Base-by-base conservation (phyloP, 2,113 vertebrate genomes). In the Psephotus haematonotus region DNA sequence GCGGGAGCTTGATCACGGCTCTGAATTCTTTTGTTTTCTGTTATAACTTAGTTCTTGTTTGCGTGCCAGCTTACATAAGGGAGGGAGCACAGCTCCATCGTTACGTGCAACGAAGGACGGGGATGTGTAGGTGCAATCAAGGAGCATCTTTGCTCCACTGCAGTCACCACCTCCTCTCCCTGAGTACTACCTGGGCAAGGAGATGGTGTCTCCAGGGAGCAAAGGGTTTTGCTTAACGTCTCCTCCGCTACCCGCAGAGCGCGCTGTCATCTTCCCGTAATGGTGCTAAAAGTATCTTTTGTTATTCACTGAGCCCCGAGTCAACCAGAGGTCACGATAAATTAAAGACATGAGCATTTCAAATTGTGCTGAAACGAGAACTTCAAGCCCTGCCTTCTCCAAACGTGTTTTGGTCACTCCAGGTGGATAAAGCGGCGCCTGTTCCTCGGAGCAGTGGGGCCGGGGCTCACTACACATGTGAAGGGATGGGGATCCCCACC, bases 11-110 rank as follows among this genome's bases (percentile, higher is more conserved):
- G 2, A 94, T 60, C 90, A 25, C 12, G 11, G 93, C 90, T 86
- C 13, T 1, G 68, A 88, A 96, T 96, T 90, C 88, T 86, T 95
- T 16, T 88, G 88, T 82, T 96, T 75, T 94, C 93, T 96, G 92
- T 81, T 96, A 59, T 75, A 89, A 92, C 94, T 96, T 90, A 96
- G 95, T 2, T 81, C 39, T 88, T 86, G 90, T 12, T 68, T 22
- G 3, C 0, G 2, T 81, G 95, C 93, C 96, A 95, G 92, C 16
- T 64, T 75, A 90, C 96, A 93, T 64, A 28, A 93, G 60, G 6
- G 2, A 90, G 50, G 57, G 70, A 95, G 89, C 3, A 10, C 0
- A 1, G 86, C 71, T 81, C 75, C 18, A 2, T 29, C 5, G 2
- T 20, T 17, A 7, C 5, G 2, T 2, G 44, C 37, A 71, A 71